Conservation (phyloP, 2,113 vertebrate species). For the Ciconia maguari region DNA sequence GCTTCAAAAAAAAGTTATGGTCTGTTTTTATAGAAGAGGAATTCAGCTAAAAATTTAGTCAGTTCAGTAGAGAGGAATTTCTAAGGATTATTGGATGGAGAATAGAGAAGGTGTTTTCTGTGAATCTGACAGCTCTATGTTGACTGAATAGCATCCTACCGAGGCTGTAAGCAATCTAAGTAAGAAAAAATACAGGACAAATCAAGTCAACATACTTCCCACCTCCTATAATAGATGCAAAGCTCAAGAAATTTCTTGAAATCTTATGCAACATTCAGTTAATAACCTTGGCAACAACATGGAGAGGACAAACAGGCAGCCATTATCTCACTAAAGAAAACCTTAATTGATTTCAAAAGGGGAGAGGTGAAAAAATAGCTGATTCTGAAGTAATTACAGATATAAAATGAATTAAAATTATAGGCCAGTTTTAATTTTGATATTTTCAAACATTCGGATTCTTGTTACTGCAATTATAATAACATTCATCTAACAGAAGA, state of each 20-base stretch:
- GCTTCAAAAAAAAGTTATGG: not conserved
- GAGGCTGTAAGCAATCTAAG: not conserved
- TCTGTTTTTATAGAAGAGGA: not conserved
- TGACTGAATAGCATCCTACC: not conserved
- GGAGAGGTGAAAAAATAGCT: not conserved
- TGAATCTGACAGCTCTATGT: not conserved
- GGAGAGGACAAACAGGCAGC: not conserved
- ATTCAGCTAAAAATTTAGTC: not conserved
- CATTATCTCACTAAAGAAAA: not conserved
- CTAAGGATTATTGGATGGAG: not conserved
- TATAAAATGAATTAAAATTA: not conserved
- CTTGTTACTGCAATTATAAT: not conserved
- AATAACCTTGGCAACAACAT: not conserved
- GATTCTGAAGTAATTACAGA: not conserved
- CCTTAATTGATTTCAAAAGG: not conserved
- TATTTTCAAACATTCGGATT: not conserved
- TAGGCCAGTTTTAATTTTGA: not conserved
- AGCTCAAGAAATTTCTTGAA: not conserved
- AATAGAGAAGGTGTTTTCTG: not conserved
- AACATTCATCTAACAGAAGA: not conserved
- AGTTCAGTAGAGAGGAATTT: not conserved
- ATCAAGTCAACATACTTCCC: not conserved
- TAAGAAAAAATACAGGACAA: not conserved
- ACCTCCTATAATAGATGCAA: not conserved
- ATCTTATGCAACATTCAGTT: not conserved